Base-by-base conservation (phyloP, 2,113 vertebrate genomes). In the Arothron firmamentum region DNA sequence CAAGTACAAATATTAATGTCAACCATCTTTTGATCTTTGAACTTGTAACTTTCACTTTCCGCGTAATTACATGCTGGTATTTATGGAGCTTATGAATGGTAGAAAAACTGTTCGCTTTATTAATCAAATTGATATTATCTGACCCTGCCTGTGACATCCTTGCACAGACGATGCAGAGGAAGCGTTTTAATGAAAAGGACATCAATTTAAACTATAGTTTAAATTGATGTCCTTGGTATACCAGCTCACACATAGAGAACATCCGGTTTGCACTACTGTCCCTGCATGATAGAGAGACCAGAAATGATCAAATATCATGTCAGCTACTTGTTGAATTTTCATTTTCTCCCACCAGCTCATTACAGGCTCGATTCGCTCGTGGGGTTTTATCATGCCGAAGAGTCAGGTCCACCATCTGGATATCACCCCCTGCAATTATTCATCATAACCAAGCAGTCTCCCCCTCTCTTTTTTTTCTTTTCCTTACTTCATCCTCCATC, bases 371-470 rank as follows among this genome's bases (percentile, higher is more conserved):
- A 59, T 55, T 23, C 57, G 49, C 49, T 25, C 41, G 41, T 16
- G 53, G 50, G 45, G n/a, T 80, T 65, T 71, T 43, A 66, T 67
- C 45, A 52, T 59, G 17, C 17, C 8, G 43, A 64, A 57, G 38
- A 74, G 53, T 68, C 49, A 46, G 63, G 57, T 65, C 55, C 62
- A 55, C 56, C 70, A 65, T 70, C 64, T 79, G 64, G 55, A 56
- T 69, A 58, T 61, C 43, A 48, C n/a, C 34, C 15, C 17, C 31
- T 46, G 38, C 54, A 73, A 70, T 75, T 70, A 75, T 74, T 78
- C 53, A 74, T 70, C 62, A 70, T 52, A 58, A 63, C 52, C 38
- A 52, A 55, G 70, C 52, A 46, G 59, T 7, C 62, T 74, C 58
- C 23, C 25, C 6, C 6, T 28, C 6, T 28, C 25, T 28, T 28